Evolutionary conservation across 2,797 vertebrate species (phyloP), one percentile per base, ranked within the genome.

Genomic region (Lagodon rhomboides): DNA sequence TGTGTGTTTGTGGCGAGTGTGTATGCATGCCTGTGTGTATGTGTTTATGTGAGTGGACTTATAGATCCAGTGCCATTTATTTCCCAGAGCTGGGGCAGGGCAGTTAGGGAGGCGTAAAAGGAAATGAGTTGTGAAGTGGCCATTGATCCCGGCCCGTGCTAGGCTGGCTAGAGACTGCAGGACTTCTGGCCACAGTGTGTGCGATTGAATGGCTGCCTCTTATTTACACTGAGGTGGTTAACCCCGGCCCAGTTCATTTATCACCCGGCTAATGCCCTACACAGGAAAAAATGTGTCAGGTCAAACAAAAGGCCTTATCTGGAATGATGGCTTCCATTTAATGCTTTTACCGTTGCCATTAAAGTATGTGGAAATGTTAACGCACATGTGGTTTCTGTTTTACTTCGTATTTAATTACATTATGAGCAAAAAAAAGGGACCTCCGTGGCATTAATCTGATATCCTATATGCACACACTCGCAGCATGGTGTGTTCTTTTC

Each of bases 121-220:
- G 94, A 96, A 96, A 96, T 95, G 92, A 96, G 94, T 95, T 95
- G 94, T 94, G 95, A 96, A 95, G 94, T 93, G 94, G 93, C 89
- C 95, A 95, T 95, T 96, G 95, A 95, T 95, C 94, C 92, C 65
- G 86, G 91, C 88, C 91, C 81, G 87, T 59, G 79, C 20, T 53
- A 73, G 80, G 80, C 79, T 79, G 87, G 88, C 86, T 81, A 15
- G 65, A 90, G 90, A 83, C 91, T 64, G 79, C 72, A 47, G 83
- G 84, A 85, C 86, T 83, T 81, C 82, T 68, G 87, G 89, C 91
- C 83, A 71, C 91, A 87, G 86, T 70, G 4, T 79, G 90, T 66
- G 87, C 61, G 38, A 50, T 87, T 90, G 88, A 80, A 85, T 87
- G 88, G 82, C 88, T 82, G 89, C 67, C 77, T 90, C 89, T 92